Evolutionary conservation across 1,140 invertebrate genomes (phyloP).

Genomic region (Lasioglossum baleicum): DNA sequence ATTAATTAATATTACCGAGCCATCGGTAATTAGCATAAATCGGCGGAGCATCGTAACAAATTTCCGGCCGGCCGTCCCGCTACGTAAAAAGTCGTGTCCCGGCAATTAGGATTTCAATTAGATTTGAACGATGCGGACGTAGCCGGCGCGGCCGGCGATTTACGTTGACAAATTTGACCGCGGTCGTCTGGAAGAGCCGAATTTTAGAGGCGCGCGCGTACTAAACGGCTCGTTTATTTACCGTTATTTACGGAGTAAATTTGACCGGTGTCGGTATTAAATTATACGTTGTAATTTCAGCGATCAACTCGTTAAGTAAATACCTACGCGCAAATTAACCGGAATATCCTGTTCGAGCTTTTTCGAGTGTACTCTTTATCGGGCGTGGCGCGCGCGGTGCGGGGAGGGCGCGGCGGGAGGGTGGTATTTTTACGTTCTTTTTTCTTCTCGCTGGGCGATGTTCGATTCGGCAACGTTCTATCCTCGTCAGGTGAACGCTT

Average conservation of each 20-base stretch:
- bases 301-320: slow-evolving; percentile 43
- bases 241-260: slow-evolving; percentile 57
- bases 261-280: slow-evolving; percentile 52
- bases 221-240: slow-evolving; percentile 55
- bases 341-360: background rate
- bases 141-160: slow-evolving; percentile 2
- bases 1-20: slow-evolving; percentile 71
- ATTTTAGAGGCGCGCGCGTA: slow-evolving; percentile 34
- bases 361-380: background rate
- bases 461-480: too few relatives aligned
- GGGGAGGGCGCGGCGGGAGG: too few relatives aligned
- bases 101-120: slow-evolving; percentile 52
- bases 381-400: too few relatives aligned
- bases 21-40: slow-evolving; percentile 58
- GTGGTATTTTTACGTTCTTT: background rate
- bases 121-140: slow-evolving; percentile 35
- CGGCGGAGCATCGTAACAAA: slow-evolving; percentile 30
- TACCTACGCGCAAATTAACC: slow-evolving; percentile 18
- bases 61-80: background rate
- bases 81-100: background rate
- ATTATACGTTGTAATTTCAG: slow-evolving; percentile 47
- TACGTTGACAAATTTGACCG: slow-evolving; percentile 38
- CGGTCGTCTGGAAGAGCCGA: slow-evolving; percentile 25
- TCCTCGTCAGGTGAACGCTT: too few relatives aligned
- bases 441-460: too few relatives aligned